These are phyloP conservation scores for Sphinx pinastri DNA, from an alignment of 2,888 invertebrate genomes.

Conservation along the genomic window DNA sequence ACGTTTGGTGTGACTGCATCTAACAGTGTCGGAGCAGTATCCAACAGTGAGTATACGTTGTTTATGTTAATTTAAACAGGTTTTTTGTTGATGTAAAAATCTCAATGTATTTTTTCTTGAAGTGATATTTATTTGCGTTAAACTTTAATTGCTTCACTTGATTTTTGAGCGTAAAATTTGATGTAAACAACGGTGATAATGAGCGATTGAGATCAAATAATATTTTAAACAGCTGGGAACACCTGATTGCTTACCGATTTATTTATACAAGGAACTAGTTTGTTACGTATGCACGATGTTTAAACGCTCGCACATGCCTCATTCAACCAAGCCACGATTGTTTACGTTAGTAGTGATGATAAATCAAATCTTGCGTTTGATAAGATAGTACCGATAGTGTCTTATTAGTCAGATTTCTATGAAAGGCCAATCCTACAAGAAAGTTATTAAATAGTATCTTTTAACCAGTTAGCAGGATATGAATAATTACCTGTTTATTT, in stretches of 20 bases:
- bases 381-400: constrained; percentile 25
- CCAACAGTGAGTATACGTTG: constrained; percentile 66
- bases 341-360: constrained; percentile 22
- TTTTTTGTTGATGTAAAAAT: constrained; percentile 19
- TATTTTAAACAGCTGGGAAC: constrained; percentile 53
- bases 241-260: constrained; percentile 49
- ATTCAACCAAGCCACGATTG: neutral
- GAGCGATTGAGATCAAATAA: constrained; percentile 34
- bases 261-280: constrained; percentile 62
- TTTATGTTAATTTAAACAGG: constrained; percentile 33
- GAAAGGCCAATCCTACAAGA: neutral
- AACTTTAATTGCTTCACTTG: neutral
- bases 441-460: neutral
- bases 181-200: constrained; percentile 14
- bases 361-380: constrained; percentile 28
- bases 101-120: constrained; percentile 7
- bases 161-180: neutral
- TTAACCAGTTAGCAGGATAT: too few relatives aligned
- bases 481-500: too few relatives aligned
- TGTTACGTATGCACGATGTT: constrained; percentile 49
- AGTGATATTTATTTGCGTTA: neutral
- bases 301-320: constrained; percentile 4
- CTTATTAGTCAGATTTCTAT: neutral
- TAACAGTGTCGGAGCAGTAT: constrained; percentile 60
- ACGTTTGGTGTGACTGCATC: constrained; percentile 70